Evolutionary conservation across 2,113 vertebrate species (phyloP), one percentile per base, ranked within the genome.

Genomic region (Taurulus bubalis): DNA sequence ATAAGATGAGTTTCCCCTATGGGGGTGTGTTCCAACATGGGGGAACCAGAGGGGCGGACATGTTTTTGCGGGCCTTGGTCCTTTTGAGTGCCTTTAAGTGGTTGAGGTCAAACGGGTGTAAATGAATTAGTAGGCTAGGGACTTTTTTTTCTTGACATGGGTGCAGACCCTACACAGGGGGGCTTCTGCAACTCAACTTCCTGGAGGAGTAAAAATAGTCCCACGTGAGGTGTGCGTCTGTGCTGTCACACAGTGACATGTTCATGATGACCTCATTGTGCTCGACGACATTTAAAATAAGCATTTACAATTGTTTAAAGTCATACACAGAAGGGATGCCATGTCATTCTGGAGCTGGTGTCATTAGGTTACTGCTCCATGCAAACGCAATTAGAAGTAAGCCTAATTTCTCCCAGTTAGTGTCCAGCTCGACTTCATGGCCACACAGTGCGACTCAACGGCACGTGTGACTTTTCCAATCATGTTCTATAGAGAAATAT

Each of bases 91-190:
- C 69, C 24, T 74, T 75, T 16, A 34, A 86, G 72, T 86, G 73
- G 79, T 59, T 81, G 79, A 89, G 83, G 79, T 90, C 86, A 85
- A 80, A 62, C 30, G 0, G 87, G 70, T 74, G 68, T 68, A 81
- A 88, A 88, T 89, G n/a, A 89, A 89, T 87, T 73, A 87, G 80
- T 49, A 34, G 84, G 77, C 70, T 38, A 67, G 71, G 65, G 71
- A 77, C 77, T 86, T 58, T 26, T 2, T 58, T 12, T 26, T 6
- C 9, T 42, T 77, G 55, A 73, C 51, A 75, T 73, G 71, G 62
- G 77, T 73, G 68, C 34, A 77, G 36, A 69, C 42, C 75, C 71
- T 78, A 65, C 63, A 69, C 18, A 59, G 66, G 75, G 53, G 42
- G 75, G 34, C 67, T 59, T 30, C 47, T 59, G 56, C 45, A 73